Evolutionary conservation across 1,140 invertebrate genomes (phyloP), one percentile per base, ranked within the genome.

Genomic region (Pachypeltis micranthus): DNA sequence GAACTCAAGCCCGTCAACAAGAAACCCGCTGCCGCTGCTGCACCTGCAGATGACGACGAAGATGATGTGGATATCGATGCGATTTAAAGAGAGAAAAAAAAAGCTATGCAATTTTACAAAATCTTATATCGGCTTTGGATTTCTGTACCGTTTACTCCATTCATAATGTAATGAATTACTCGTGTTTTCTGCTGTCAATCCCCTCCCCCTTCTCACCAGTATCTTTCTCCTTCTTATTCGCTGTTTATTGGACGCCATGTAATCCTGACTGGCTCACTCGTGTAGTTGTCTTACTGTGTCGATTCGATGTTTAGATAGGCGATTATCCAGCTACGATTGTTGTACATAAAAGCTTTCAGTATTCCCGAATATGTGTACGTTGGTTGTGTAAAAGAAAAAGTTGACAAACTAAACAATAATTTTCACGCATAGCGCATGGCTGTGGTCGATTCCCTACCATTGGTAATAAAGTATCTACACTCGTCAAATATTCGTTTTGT

Each of bases 1-100:
- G 82, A 85, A 54, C 80, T 34, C 39, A 63, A 62, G 16, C 60
- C 27, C 14, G 54, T 61, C 57, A 64, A 63, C 27, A 31, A 44
- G 81, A 65, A 75, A 70, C 67, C 77, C 69, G 70, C 74, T 73
- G 66, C 69, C 70, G 68, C 68, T 73, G 47, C 47, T 4, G 47
- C n/a, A n/a, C 58, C 69, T 67, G 29, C 78, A 79, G 65, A 79
- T 80, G 68, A 74, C 76, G 74, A 77, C 44, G 76, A 78, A 64
- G 89, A 84, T 68, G 86, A 84, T 70, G 76, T 94, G 69, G 90
- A 94, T 74, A 94, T 94, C 73, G 91, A 95, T 81, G 90, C 88
- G 72, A 93, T 94, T 74, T 95, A 90, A 82, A 77, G 26, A 29
- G 51, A 54, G 31, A n/a, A 31, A 29, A 29, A n/a, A 51, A 51